phyloP scores from a whole-genome alignment of 2,797 vertebrate species.

The Rhinichthys osculus region DNA sequence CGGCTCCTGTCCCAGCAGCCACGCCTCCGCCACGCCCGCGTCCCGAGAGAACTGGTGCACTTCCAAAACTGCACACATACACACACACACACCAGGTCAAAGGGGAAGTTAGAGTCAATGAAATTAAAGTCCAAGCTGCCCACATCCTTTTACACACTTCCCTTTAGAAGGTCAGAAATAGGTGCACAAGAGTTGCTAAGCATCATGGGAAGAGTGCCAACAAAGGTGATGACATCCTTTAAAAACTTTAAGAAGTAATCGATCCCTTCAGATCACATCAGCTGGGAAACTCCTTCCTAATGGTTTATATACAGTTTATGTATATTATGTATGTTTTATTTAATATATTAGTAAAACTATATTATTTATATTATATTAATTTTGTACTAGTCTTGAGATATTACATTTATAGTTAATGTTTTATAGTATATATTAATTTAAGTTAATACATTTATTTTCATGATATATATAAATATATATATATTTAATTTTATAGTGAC shows the following conservation, averaged over 20 bases:
- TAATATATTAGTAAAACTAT: no score
- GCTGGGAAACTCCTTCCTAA: background rate
- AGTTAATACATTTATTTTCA: background rate
- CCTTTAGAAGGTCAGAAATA: constrained; percentile 2
- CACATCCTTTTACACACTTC: constrained; percentile 43
- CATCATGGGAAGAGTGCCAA: background rate
- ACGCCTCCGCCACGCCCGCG: constrained; percentile 93
- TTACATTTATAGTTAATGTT: background rate
- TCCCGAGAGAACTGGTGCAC: constrained; percentile 97
- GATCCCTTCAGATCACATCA: background rate
- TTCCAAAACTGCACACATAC: constrained; percentile 84
- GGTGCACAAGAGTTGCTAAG: background rate
- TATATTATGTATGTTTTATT: no score
- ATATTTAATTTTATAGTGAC: background rate
- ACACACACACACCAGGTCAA: background rate
- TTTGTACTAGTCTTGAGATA: background rate
- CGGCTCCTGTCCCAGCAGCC: constrained; percentile 93
- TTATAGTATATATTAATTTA: no score
- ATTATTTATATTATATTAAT: background rate
- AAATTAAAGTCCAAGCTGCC: background rate
- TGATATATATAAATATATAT: background rate
- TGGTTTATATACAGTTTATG: no score
- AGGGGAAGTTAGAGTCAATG: constrained; percentile 17
- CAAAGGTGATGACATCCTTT: background rate
- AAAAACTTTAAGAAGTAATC: background rate